These are phyloP conservation scores for Steromphala cineraria DNA, from an alignment of 2,888 invertebrate species.

Conservation along the genomic window DNA sequence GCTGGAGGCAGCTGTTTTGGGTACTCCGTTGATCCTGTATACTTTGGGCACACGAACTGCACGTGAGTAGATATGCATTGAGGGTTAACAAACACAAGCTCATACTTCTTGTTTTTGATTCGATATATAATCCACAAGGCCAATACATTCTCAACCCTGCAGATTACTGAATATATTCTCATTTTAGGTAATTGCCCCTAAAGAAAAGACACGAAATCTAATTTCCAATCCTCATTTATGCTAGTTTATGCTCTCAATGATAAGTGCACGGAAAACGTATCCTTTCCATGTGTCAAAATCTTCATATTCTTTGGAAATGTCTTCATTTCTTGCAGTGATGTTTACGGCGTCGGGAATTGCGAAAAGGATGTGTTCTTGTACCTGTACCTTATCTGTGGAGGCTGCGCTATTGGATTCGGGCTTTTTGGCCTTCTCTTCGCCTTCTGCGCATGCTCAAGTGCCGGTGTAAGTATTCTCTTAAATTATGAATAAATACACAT, in stretches of 20 bases:
- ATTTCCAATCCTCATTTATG: no score
- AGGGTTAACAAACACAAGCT: no score
- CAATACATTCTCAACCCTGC: no score
- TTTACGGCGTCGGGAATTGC: neutral
- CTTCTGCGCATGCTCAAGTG: neutral
- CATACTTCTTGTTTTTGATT: no score
- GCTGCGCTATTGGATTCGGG: neutral
- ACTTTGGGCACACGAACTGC: neutral
- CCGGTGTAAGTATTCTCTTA: neutral
- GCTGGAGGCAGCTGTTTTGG: conserved; percentile 1
- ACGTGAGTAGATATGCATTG: neutral
- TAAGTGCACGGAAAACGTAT: no score
- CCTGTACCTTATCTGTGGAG: neutral
- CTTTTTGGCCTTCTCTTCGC: neutral
- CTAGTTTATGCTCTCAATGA: no score
- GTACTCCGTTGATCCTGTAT: conserved; percentile 3
- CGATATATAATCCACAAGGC: no score
- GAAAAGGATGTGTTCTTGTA: neutral
- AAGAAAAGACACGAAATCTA: no score
- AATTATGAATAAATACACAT: neutral
- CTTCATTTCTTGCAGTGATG: neutral
- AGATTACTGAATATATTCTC: no score
- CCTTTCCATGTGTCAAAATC: no score
- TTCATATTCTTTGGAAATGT: no score
- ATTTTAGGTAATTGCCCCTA: no score